Evolutionary conservation across 2,888 invertebrate species (phyloP).

Genomic region (Teleogryllus oceanicus): DNA sequence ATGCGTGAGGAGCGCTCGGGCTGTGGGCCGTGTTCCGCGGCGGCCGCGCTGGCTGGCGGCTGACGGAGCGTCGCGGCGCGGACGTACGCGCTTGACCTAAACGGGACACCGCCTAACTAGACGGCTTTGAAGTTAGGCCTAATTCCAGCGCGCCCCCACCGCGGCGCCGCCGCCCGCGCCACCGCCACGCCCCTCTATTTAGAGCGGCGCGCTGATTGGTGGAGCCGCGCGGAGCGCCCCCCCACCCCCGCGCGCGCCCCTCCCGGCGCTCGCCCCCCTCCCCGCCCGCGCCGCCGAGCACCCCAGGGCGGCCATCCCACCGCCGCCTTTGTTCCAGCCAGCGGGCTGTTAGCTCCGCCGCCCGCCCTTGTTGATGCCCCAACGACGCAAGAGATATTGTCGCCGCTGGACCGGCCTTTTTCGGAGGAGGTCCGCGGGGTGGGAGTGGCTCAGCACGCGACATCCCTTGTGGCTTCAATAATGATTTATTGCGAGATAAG

Average conservation of each 20-base stretch:
- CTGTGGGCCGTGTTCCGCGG: no score
- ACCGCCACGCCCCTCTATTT: background rate
- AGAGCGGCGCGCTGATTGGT: background rate
- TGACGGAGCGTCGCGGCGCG: background rate
- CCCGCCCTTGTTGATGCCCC: conserved; percentile 5
- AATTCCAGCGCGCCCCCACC: conserved; percentile 9
- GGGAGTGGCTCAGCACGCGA: no score
- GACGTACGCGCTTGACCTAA: conserved; percentile 18
- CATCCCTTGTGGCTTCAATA: no score
- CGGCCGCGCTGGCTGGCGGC: background rate
- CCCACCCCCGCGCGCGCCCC: background rate
- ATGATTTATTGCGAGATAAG: no score
- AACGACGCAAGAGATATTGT: conserved; percentile 18
- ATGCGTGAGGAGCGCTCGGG: no score
- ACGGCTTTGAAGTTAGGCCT: conserved; percentile 18
- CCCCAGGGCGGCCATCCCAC: background rate
- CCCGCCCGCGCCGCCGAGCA: background rate
- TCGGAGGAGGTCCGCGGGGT: no score
- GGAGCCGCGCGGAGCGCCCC: background rate
- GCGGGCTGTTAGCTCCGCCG: background rate
- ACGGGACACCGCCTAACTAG: conserved; percentile 18
- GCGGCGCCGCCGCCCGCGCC: background rate
- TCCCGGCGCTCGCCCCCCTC: background rate
- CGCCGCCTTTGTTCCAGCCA: background rate
- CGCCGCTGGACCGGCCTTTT: background rate